Evolutionary conservation across 2,888 invertebrate species (phyloP).

Genomic region (Agrilus biguttatus): DNA sequence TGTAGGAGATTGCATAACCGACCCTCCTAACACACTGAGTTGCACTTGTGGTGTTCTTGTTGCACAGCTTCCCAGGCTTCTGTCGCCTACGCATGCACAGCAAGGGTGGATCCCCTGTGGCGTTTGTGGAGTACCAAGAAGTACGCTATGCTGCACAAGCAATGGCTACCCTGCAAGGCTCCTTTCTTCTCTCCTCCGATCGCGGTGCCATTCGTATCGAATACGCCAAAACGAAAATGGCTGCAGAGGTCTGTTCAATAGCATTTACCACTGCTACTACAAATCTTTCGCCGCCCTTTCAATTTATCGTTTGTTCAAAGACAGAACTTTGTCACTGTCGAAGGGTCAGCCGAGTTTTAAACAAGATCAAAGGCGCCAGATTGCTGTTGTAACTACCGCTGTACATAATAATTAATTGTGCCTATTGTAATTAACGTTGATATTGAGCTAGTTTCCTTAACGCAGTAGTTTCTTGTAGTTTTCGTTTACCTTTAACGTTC

Average conservation of each 20-base stretch:
- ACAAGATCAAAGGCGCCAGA: no score
- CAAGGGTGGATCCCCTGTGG: slow-evolving; percentile 84
- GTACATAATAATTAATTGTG: no score
- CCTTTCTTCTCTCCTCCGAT: slow-evolving; percentile 88
- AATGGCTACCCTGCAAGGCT: slow-evolving; percentile 88
- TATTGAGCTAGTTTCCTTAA: slow-evolving; percentile 1
- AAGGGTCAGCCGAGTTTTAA: no score
- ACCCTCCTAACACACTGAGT: slow-evolving; percentile 17
- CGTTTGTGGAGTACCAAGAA: slow-evolving; percentile 96
- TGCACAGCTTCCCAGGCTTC: slow-evolving; percentile 94
- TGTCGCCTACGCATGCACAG: slow-evolving; percentile 91
- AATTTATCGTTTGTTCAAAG: neutral
- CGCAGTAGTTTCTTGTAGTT: slow-evolving; percentile 3
- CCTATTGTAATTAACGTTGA: no score
- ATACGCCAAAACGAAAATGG: slow-evolving; percentile 98
- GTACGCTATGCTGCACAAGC: slow-evolving; percentile 83
- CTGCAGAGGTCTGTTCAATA: slow-evolving; percentile 50
- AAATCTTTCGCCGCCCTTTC: slow-evolving; percentile 5
- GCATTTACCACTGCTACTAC: slow-evolving; percentile 11
- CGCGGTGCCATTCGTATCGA: slow-evolving; percentile 97
- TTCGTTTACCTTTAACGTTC: no score
- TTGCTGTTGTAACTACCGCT: no score
- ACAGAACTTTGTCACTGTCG: slow-evolving; percentile 1
- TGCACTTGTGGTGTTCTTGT: slow-evolving; percentile 34
- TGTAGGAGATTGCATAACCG: no score